A percentile compares a stretch with the other conserved stretches of the same genome.
phyloP scores from a whole-genome alignment of 2,888 invertebrate species.

The Busseola fusca region DNA sequence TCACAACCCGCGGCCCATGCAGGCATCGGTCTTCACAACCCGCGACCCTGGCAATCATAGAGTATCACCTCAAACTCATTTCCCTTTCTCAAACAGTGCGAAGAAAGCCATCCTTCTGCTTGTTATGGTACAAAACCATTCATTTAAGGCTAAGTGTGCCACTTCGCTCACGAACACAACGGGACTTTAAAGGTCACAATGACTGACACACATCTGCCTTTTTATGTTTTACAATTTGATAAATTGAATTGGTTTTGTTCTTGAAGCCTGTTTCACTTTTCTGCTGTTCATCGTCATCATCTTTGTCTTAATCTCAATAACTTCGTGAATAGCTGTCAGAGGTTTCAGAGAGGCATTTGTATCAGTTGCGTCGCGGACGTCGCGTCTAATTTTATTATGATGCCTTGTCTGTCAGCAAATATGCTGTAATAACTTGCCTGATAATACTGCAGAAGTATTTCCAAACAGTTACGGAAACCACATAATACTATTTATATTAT shows the following conservation, averaged over 20 bases:
- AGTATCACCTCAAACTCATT: constrained; percentile 41
- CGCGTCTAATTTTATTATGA: background rate
- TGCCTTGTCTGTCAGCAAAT: background rate
- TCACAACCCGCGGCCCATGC: too few relatives aligned
- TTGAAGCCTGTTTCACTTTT: constrained; percentile 35
- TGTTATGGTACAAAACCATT: constrained; percentile 57
- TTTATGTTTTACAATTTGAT: constrained; percentile 51
- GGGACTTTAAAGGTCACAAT: constrained; percentile 58
- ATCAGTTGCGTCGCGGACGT: background rate
- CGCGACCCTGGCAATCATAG: too few relatives aligned
- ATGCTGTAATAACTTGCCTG: background rate
- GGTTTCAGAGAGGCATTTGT: background rate
- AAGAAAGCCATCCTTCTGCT: constrained; percentile 60
- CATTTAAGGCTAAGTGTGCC: constrained; percentile 61
- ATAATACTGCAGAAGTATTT: too few relatives aligned
- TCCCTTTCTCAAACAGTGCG: constrained; percentile 54
- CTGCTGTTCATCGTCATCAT: constrained; percentile 7
- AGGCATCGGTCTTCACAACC: too few relatives aligned
- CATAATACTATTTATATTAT: too few relatives aligned
- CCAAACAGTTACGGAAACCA: too few relatives aligned
- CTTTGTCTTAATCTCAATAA: constrained; percentile 2
- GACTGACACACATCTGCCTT: constrained; percentile 58
- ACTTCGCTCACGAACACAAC: constrained; percentile 56
- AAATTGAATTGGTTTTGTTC: constrained; percentile 46
- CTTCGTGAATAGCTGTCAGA: background rate